These are phyloP conservation scores for Folsomia manolachei DNA, from an alignment of 2,888 invertebrate species.

Conservation along the genomic window DNA sequence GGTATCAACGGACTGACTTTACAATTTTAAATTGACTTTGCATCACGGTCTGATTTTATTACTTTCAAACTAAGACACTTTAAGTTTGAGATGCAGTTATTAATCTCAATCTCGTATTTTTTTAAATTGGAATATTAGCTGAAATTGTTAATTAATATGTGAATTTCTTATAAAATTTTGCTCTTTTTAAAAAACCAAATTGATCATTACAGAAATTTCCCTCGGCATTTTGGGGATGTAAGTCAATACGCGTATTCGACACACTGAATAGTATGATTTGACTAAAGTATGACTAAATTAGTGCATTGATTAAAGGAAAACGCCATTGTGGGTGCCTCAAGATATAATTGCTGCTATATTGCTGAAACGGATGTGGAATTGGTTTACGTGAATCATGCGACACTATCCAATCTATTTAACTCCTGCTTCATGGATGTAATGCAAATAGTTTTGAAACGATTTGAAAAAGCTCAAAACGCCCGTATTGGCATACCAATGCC, in stretches of 20 bases:
- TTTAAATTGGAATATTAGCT: too few species aligned
- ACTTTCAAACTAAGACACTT: too few species aligned
- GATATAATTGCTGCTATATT: background rate
- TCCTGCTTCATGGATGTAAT: background rate
- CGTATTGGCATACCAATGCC: background rate
- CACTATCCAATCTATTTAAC: background rate
- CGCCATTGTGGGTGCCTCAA: background rate
- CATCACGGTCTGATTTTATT: too few species aligned
- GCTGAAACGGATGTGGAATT: background rate
- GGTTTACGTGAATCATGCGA: background rate
- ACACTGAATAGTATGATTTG: background rate
- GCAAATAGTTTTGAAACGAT: background rate
- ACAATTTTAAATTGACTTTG: too few species aligned
- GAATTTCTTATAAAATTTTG: too few species aligned
- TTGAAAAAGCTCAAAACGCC: background rate
- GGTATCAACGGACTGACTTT: too few species aligned
- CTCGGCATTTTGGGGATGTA: slow-evolving; percentile 4
- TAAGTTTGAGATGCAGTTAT: too few species aligned
- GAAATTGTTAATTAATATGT: too few species aligned
- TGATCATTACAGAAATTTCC: too few species aligned
- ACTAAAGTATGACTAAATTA: background rate
- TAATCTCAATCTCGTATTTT: too few species aligned
- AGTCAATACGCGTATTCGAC: background rate
- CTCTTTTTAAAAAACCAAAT: too few species aligned
- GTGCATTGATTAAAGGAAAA: background rate